Evolutionary conservation across 2,797 vertebrate species (phyloP).

Genomic region (Dicrostonyx torquatus): DNA sequence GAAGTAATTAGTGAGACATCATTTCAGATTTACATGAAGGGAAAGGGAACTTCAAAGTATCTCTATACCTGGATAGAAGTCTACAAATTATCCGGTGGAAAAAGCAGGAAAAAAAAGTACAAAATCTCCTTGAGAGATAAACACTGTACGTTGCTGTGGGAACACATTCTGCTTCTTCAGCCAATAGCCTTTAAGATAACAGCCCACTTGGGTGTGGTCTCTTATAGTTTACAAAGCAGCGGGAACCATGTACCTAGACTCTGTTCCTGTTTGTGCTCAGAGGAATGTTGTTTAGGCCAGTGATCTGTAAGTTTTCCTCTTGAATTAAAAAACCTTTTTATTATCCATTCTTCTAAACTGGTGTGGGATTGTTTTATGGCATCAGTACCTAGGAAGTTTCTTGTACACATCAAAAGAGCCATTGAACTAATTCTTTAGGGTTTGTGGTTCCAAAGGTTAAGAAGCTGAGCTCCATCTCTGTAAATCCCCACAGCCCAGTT

Average conservation of each 20-base stretch:
- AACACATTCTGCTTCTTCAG: too few relatives aligned
- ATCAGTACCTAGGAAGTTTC: not conserved
- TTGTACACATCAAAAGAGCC: not conserved
- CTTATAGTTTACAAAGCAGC: too few relatives aligned
- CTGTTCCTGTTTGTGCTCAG: too few relatives aligned
- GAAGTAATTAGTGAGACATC: not conserved
- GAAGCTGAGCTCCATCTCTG: not conserved
- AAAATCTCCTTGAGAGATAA: not conserved
- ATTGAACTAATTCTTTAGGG: not conserved
- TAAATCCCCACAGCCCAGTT: not conserved
- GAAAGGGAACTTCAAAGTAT: not conserved
- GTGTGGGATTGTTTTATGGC: too few relatives aligned
- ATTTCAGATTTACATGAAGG: not conserved
- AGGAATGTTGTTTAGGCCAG: too few relatives aligned
- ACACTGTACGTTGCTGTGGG: not conserved
- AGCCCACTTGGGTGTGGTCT: too few relatives aligned
- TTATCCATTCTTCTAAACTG: too few relatives aligned
- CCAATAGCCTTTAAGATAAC: too few relatives aligned
- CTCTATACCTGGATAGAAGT: not conserved
- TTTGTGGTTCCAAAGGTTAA: not conserved
- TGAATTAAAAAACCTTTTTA: too few relatives aligned
- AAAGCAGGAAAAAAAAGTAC: not conserved
- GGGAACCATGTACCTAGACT: too few relatives aligned
- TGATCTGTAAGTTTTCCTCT: too few relatives aligned
- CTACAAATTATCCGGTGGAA: not conserved